These are phyloP conservation scores for Stictocephala bisonia DNA, from an alignment of 2,888 invertebrate species.

Conservation along the genomic window DNA sequence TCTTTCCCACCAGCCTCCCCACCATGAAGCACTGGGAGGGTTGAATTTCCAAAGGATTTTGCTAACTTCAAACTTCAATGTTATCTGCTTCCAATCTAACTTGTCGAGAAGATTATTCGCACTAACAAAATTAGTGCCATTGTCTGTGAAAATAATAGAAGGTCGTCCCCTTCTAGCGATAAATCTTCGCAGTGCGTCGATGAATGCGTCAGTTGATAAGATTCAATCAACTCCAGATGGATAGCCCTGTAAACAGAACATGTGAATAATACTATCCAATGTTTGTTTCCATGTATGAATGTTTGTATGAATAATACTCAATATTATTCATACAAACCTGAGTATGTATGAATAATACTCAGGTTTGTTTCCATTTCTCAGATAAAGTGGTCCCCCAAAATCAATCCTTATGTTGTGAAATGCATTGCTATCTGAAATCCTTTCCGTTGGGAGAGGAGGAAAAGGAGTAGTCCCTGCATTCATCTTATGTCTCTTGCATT, in stretches of 20 bases:
- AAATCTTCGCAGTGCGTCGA: conserved; percentile 61
- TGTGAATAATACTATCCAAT: conserved; percentile 63
- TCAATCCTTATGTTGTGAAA: conserved; percentile 59
- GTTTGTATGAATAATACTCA: no score
- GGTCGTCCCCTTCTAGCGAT: conserved; percentile 61
- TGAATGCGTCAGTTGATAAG: conserved; percentile 60
- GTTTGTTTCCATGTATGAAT: no score
- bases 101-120: conserved; percentile 65
- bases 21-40: conserved; percentile 53
- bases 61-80: conserved; percentile 52
- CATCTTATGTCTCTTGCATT: conserved; percentile 52
- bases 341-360: no score
- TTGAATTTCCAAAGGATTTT: conserved; percentile 62
- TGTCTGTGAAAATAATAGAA: conserved; percentile 62
- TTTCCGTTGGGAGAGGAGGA: conserved; percentile 59
- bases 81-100: conserved; percentile 62
- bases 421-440: conserved; percentile 58
- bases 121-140: conserved; percentile 63
- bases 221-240: conserved; percentile 62
- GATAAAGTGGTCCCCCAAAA: conserved; percentile 62
- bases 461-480: conserved; percentile 52
- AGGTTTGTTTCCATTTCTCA: conserved; percentile 56
- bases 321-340: no score
- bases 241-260: conserved; percentile 63
- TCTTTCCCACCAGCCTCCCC: conserved; percentile 63